Conservation (phyloP, 2,797 vertebrate species). For the Gymnodraco acuticeps region DNA sequence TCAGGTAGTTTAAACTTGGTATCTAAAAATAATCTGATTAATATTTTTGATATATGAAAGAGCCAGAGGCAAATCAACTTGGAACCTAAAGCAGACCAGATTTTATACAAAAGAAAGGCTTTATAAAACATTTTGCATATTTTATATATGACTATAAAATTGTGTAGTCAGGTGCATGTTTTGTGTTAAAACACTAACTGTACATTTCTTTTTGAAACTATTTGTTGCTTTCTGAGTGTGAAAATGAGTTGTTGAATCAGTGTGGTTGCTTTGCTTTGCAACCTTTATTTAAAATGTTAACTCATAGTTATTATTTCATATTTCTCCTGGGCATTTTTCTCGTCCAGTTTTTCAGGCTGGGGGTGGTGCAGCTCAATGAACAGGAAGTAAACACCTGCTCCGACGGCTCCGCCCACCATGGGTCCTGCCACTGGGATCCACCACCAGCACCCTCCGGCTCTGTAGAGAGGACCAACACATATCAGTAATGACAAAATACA, state of each 20-base stretch:
- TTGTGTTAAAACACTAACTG: conserved; percentile 15
- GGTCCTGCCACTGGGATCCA: conserved; percentile 96
- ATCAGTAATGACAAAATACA: not conserved
- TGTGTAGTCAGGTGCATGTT: conserved; percentile 12
- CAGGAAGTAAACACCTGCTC: conserved; percentile 89
- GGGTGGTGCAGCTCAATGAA: conserved; percentile 93
- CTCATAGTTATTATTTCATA: conserved; percentile 89
- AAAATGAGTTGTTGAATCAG: conserved; percentile 5
- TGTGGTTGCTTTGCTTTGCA: conserved; percentile 8
- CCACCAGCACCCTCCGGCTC: conserved; percentile 93
- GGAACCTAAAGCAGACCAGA: conserved; percentile 3
- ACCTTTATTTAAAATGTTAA: conserved; percentile 51
- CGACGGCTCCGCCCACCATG: conserved; percentile 90
- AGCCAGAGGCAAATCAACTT: conserved; percentile 15
- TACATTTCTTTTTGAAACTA: not conserved
- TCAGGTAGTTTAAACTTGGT: conserved; percentile 10
- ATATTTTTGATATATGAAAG: conserved; percentile 26
- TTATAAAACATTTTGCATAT: conserved; percentile 46
- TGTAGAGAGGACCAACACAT: conserved; percentile 66
- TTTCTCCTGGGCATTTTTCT: conserved; percentile 86
- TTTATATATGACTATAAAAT: conserved; percentile 38
- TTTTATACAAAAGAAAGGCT: conserved; percentile 38
- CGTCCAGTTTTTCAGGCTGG: conserved; percentile 75
- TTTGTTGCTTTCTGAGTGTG: conserved; percentile 20
- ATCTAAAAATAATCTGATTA: conserved; percentile 12